Base-by-base conservation (phyloP, 1,140 invertebrate species). In the Lepidostoma basale region DNA sequence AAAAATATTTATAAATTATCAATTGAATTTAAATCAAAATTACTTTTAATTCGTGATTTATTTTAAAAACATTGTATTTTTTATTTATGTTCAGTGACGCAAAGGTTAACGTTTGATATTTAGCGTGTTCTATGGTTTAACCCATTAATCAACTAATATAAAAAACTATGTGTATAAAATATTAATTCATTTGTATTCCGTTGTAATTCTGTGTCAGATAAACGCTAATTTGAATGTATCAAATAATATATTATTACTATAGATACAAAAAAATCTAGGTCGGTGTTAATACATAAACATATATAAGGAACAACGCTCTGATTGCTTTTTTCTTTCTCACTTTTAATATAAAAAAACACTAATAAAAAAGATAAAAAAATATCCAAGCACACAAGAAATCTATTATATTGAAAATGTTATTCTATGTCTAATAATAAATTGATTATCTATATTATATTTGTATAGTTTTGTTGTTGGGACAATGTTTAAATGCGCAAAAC, bases 321-420 rank as follows among this genome's bases (percentile, higher is more conserved):
- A 56, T 2, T 56, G 26, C 26, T 36, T 56, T 33, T 56, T 56
- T 20, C 16, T 56, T 56, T 33, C 52, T 33, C 52, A 56, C 20
- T 56, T 56, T 56, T 56, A 18, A 20, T 33, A 33, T 33, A 56
- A 56, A 52, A 56, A 22, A 23, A 47, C 20, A 47, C n/a, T 47
- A 20, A 20, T 47, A 56, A 56, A 20, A 54, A 54, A 4, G 22
- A 16, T 14, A 56, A 56, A 33, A 56, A 56, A 56, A 30, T 2
- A 20, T 8, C 8, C 9, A 26, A 36, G 30, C 52, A 56, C 30
- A 20, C 30, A 56, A 22, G 23, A 49, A 49, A 33, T 28, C 30
- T 18, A 47, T 47, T 2, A 47, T 22, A 47, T n/a, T n/a, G n/a
- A 16, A 56, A 56, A 30, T 56, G 26, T 56, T 33, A 16, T 33